phyloP scores from a whole-genome alignment of 2,888 invertebrate species.

The Eutolmus rufibarbis region DNA sequence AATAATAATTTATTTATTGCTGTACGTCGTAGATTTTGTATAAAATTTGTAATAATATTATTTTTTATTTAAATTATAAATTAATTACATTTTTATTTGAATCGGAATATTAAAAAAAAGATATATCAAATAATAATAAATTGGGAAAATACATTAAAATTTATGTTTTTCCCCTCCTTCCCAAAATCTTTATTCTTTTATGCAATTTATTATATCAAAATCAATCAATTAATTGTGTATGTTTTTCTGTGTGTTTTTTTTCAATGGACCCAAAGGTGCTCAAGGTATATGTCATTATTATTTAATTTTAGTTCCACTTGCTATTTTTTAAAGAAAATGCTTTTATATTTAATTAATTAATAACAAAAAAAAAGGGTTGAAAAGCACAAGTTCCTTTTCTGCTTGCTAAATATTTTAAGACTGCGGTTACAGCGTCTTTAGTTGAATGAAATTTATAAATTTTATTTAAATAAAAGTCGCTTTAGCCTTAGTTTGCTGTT shows the following conservation, averaged over 20 bases:
- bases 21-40: too few relatives aligned
- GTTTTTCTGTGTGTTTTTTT: conserved; percentile 40
- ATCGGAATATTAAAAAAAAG: neutral
- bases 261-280: conserved; percentile 59
- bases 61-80: neutral
- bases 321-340: neutral
- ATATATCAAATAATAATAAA: neutral
- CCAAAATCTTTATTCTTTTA: neutral
- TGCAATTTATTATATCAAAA: neutral
- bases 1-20: too few relatives aligned
- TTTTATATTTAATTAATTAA: neutral
- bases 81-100: too few relatives aligned
- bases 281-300: conserved; percentile 57
- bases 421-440: neutral
- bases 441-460: neutral
- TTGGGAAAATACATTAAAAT: neutral
- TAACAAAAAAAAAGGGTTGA: neutral
- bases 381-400: neutral
- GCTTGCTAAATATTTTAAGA: neutral
- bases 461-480: neutral
- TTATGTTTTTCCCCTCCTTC: neutral
- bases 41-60: too few relatives aligned
- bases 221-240: conserved; percentile 32
- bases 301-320: neutral
- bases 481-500: too few relatives aligned